Evolutionary conservation across 2,113 vertebrate genomes (phyloP).

Genomic region (Colossoma macropomum): DNA sequence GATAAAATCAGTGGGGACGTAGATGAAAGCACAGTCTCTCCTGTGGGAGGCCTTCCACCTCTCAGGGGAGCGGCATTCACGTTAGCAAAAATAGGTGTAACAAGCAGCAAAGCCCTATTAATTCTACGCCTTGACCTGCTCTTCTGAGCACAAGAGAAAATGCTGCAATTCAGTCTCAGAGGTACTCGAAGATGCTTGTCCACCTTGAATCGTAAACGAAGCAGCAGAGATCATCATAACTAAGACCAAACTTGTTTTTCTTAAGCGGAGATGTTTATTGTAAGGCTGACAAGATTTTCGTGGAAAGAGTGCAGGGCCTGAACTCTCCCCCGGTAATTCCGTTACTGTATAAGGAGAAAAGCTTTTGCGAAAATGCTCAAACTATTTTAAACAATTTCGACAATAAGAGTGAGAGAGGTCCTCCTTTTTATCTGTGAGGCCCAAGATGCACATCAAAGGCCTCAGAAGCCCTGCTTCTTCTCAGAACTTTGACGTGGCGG

Average conservation of each 20-base stretch:
- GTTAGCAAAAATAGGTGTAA: slow-evolving; percentile 79
- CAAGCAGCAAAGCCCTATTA: slow-evolving; percentile 77
- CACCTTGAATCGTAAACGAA: slow-evolving; percentile 64
- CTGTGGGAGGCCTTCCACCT: slow-evolving; percentile 68
- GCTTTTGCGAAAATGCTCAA: slow-evolving; percentile 68
- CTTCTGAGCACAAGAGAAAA: slow-evolving; percentile 33
- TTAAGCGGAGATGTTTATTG: slow-evolving; percentile 72
- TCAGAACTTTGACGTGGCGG: slow-evolving; percentile 59
- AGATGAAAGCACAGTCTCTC: slow-evolving; percentile 79
- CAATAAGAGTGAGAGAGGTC: slow-evolving; percentile 58
- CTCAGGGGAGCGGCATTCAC: slow-evolving; percentile 68
- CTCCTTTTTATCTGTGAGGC: slow-evolving; percentile 69
- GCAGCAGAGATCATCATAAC: slow-evolving; percentile 65
- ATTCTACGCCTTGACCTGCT: slow-evolving; percentile 68
- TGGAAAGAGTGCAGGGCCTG: slow-evolving; percentile 75
- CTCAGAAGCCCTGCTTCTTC: slow-evolving; percentile 67
- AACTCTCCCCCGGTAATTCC: slow-evolving; percentile 46
- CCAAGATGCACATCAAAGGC: slow-evolving; percentile 66
- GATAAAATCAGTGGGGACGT: slow-evolving; percentile 78
- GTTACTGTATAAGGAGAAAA: slow-evolving; percentile 82
- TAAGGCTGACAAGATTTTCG: slow-evolving; percentile 77
- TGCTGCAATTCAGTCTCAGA: slow-evolving; percentile 4
- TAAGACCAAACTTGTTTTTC: slow-evolving; percentile 76
- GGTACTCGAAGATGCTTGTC: slow-evolving; percentile 26
- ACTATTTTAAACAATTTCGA: slow-evolving; percentile 70